Conservation (phyloP, 2,113 vertebrate species). For the Synchiropus splendidus region DNA sequence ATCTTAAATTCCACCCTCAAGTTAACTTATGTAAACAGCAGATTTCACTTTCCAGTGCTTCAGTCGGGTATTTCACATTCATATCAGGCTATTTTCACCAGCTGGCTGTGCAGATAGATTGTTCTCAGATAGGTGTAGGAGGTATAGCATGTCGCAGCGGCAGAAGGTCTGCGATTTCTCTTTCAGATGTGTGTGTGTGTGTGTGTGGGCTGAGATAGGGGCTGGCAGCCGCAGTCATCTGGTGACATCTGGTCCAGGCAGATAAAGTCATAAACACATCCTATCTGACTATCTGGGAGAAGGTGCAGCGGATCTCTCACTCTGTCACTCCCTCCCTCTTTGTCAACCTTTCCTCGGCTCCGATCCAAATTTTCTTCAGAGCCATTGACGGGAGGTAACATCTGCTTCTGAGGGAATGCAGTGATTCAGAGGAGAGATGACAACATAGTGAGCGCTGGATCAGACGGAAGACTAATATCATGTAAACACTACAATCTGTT, state of each 20-base stretch:
- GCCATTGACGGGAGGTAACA: no score
- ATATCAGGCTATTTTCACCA: slow-evolving; percentile 16
- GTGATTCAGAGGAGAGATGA: no score
- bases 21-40: slow-evolving; percentile 7
- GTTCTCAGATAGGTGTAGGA: slow-evolving; percentile 29
- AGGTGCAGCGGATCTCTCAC: slow-evolving; percentile 16
- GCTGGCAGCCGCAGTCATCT: slow-evolving; percentile 41
- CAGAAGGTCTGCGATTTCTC: slow-evolving; percentile 13
- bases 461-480: no score
- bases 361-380: no score
- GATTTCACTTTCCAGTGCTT: slow-evolving; percentile 4
- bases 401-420: no score
- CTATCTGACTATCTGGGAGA: slow-evolving; percentile 37
- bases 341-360: no score
- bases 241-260: slow-evolving; percentile 55
- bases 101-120: slow-evolving; percentile 16
- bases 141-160: slow-evolving; percentile 22
- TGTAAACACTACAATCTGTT: no score
- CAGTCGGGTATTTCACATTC: slow-evolving; percentile 14
- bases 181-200: slow-evolving; percentile 7
- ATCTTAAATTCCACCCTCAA: slow-evolving; percentile 8
- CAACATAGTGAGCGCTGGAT: no score
- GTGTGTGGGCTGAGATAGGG: slow-evolving; percentile 13
- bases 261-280: slow-evolving; percentile 58
- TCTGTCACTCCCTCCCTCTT: slow-evolving; percentile 11